Evolutionary conservation across 2,888 invertebrate species (phyloP).

Genomic region (Drosophila borborema): DNA sequence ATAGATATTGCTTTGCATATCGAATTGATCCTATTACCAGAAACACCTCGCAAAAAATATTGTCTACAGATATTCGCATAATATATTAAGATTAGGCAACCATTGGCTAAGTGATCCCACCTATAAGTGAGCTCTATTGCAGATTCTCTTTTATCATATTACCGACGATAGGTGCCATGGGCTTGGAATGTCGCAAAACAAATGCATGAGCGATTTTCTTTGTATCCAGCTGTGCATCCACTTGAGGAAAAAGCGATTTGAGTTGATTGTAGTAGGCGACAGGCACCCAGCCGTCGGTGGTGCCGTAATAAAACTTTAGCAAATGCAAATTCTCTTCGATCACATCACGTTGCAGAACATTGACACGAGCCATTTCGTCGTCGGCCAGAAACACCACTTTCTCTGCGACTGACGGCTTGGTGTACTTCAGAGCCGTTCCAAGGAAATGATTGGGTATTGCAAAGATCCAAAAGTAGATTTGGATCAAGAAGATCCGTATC

Average conservation of each 20-base stretch:
- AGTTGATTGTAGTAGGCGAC: slow-evolving; percentile 89
- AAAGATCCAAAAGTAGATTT: slow-evolving; percentile 86
- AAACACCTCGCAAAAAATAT: slow-evolving; percentile 2
- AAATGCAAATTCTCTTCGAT: slow-evolving; percentile 87
- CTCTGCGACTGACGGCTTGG: slow-evolving; percentile 87
- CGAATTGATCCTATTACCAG: background rate
- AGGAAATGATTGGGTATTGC: slow-evolving; percentile 86
- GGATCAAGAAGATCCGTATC: slow-evolving; percentile 86
- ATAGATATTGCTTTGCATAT: background rate
- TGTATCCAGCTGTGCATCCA: slow-evolving; percentile 88
- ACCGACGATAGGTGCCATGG: slow-evolving; percentile 86
- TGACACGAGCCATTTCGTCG: slow-evolving; percentile 92
- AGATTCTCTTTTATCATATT: slow-evolving; percentile 82
- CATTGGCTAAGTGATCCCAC: slow-evolving; percentile 27
- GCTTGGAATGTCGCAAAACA: slow-evolving; percentile 89
- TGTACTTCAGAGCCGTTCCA: slow-evolving; percentile 86
- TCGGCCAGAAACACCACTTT: slow-evolving; percentile 90
- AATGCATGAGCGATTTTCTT: slow-evolving; percentile 91
- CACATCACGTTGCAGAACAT: slow-evolving; percentile 88
- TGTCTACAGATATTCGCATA: slow-evolving; percentile 6
- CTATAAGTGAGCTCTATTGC: slow-evolving; percentile 5
- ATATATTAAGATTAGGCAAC: slow-evolving; percentile 50
- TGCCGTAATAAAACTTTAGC: slow-evolving; percentile 92
- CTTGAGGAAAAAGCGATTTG: slow-evolving; percentile 87
- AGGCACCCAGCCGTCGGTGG: slow-evolving; percentile 94